A percentile compares a stretch with the other conserved stretches of the same genome.
These are phyloP conservation scores for Acrobeloides nanus DNA, from an alignment of 2,888 invertebrate species.

Conservation along the genomic window DNA sequence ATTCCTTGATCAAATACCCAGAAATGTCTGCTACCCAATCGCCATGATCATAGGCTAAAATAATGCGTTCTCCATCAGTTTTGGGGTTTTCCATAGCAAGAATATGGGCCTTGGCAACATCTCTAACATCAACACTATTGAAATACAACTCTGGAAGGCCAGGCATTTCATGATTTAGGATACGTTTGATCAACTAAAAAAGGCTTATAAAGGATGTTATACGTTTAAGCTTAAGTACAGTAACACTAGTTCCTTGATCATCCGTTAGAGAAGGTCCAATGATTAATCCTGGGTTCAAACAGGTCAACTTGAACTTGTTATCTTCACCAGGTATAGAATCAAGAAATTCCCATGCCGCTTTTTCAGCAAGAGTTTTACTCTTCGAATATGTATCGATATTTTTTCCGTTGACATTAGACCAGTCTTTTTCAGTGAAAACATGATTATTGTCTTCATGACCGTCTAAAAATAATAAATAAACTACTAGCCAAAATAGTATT, in stretches of 20 bases:
- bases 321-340: constrained; percentile 48
- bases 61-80: constrained; percentile 57
- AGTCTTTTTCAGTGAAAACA: constrained; percentile 40
- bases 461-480: no score
- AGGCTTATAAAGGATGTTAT: not conserved
- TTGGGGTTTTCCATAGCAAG: constrained; percentile 57
- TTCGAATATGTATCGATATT: constrained; percentile 36
- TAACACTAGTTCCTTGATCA: constrained; percentile 46
- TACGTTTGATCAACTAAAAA: constrained; percentile 25
- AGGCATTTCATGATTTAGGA: constrained; percentile 47
- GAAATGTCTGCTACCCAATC: constrained; percentile 59
- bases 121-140: constrained; percentile 59
- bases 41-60: constrained; percentile 38
- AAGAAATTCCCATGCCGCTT: constrained; percentile 61
- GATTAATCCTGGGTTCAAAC: constrained; percentile 59
- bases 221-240: no score
- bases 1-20: constrained; percentile 57
- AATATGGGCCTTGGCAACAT: constrained; percentile 59
- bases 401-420: constrained; percentile 35
- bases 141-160: constrained; percentile 55
- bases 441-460: constrained; percentile 38
- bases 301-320: constrained; percentile 57
- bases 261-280: constrained; percentile 57
- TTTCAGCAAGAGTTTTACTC: constrained; percentile 60
- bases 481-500: no score